Base-by-base conservation (phyloP, 2,888 invertebrate species). In the Ectemnius continuus region DNA sequence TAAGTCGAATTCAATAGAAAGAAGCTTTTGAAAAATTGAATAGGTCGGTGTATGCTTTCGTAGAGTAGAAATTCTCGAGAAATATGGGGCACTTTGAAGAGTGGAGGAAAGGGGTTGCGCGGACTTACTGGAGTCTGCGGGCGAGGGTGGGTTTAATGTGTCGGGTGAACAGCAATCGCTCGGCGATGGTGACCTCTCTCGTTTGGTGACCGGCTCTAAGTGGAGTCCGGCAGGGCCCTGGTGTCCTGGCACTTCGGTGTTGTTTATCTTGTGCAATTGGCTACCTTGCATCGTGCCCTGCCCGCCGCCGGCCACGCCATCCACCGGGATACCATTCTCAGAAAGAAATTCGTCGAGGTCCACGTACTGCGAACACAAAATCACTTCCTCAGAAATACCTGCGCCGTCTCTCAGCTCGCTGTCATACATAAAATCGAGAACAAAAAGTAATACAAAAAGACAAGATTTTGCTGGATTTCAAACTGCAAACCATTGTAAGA, bases 271-370 rank as follows among this genome's bases (percentile, higher is more conserved):
- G 86, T 91, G 91, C 81, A 91, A 82, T 75, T 90, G 91, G 70
- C 87, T 86, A 68, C 85, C 85, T 78, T 86, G 90, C 89, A 90
- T 91, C 74, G 87, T 81, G 76, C 85, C 84, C 69, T 89, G 89
- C 81, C 94, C 93, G 84, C 94, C 93, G 75, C 89, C 89, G 62
- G 92, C 93, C 90, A 94, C 92, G 0, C 93, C 94, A 91, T 97
- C 97, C 91, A 96, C 94, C 82, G 97, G 97, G 92, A 97, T 97
- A 87, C 97, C 97, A 91, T 98, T 98, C 92, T 98, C 98, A 89
- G 96, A 97, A 89, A 98, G 94, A 93, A 98, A 98, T 93, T 98
- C 98, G 92, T 98, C 98, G 93, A 98, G 93, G 93, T 98, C 98
- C 93, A 98, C 98, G 92, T 98, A 98, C 96, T 97, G 93, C 85